A percentile compares a stretch with the other conserved stretches of the same genome.
These are phyloP conservation scores for Cyphomyrus plagiostoma DNA, from an alignment of 2,113 vertebrate species.

Conservation along the genomic window DNA sequence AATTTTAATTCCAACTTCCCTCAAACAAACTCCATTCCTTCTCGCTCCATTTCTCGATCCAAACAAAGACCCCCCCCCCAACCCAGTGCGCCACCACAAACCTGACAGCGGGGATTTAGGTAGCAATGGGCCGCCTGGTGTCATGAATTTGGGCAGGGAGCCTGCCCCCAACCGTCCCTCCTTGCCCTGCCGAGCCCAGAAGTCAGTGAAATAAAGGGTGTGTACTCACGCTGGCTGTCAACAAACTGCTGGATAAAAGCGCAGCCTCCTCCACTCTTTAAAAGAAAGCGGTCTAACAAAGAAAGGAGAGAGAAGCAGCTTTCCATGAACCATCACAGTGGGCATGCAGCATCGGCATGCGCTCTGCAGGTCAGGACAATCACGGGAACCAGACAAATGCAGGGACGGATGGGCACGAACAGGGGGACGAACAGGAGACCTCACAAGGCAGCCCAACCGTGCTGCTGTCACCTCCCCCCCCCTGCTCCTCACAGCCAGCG, in stretches of 20 bases:
- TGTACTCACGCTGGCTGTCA: conserved; percentile 95
- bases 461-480: background rate
- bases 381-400: conserved; percentile 30
- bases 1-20: background rate
- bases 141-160: background rate
- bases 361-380: conserved; percentile 24
- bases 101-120: background rate
- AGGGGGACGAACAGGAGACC: conserved; percentile 29
- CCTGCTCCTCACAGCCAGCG: background rate
- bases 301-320: conserved; percentile 64
- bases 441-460: background rate
- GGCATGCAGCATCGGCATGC: background rate
- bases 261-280: conserved; percentile 90
- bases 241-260: conserved; percentile 93
- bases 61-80: background rate
- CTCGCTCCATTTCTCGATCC: background rate
- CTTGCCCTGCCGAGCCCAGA: conserved; percentile 8
- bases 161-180: background rate
- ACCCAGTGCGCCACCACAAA: background rate
- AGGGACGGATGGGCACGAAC: conserved; percentile 8
- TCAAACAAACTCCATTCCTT: background rate
- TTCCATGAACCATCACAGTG: conserved; percentile 58
- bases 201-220: conserved; percentile 63
- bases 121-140: background rate
- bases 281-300: conserved; percentile 93